Conservation (phyloP, 2,113 vertebrate species). For the Myotis lucifugus region DNA sequence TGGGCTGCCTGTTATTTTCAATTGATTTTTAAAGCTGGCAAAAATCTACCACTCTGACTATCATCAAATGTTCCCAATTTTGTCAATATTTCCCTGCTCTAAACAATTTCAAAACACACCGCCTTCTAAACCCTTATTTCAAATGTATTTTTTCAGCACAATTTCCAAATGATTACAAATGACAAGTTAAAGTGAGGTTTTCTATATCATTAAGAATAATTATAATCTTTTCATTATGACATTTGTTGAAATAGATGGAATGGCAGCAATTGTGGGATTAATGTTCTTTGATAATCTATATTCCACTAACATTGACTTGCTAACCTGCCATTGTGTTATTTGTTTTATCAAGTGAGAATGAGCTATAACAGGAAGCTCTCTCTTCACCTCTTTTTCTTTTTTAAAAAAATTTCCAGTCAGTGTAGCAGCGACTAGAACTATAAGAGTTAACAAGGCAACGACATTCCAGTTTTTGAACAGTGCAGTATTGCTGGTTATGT, state of each 20-base stretch:
- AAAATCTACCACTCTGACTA: slow-evolving; percentile 87
- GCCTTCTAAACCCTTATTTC: slow-evolving; percentile 62
- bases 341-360: slow-evolving; percentile 34
- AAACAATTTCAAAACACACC: slow-evolving; percentile 63
- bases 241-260: slow-evolving; percentile 13
- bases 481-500: slow-evolving; percentile 17
- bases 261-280: background rate
- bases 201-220: slow-evolving; percentile 36
- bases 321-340: background rate
- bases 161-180: slow-evolving; percentile 51
- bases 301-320: background rate
- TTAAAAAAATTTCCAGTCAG: background rate
- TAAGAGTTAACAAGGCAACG: slow-evolving; percentile 28
- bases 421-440: slow-evolving; percentile 6
- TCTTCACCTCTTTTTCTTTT: background rate
- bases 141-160: background rate
- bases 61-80: slow-evolving; percentile 84
- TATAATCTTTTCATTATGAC: slow-evolving; percentile 65
- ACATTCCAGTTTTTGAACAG: slow-evolving; percentile 46
- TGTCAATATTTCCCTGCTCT: slow-evolving; percentile 85
- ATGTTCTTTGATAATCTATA: slow-evolving; percentile 32
- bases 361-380: background rate
- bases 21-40: slow-evolving; percentile 94
- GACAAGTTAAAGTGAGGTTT: slow-evolving; percentile 35
- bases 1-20: slow-evolving; percentile 91